phyloP scores from a whole-genome alignment of 2,797 vertebrate genomes.

The Chaenodraco wilsoni region DNA sequence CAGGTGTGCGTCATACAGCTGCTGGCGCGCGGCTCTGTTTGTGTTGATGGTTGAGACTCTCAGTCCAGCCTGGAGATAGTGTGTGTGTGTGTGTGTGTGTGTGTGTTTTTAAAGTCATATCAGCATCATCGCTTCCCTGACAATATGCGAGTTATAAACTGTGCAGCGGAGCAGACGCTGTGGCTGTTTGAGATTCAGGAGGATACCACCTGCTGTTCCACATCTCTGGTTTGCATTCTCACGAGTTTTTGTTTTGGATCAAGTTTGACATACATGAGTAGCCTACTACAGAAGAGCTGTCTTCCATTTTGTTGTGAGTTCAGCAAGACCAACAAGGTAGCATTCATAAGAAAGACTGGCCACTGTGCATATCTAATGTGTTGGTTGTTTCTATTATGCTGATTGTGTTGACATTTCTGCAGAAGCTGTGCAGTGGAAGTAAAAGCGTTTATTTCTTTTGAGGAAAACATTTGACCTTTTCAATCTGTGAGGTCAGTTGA shows the following conservation, averaged over 20 bases:
- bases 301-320: slow-evolving; percentile 42
- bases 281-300: background rate
- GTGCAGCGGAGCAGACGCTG: slow-evolving; percentile 12
- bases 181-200: slow-evolving; percentile 28
- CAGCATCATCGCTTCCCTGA: slow-evolving; percentile 32
- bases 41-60: slow-evolving; percentile 15
- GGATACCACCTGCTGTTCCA: slow-evolving; percentile 44
- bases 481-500: slow-evolving; percentile 11
- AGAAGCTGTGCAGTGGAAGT: background rate
- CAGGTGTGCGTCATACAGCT: slow-evolving; percentile 79
- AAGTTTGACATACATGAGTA: slow-evolving; percentile 46
- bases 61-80: background rate
- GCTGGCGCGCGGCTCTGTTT: slow-evolving; percentile 46
- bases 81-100: background rate
- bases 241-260: slow-evolving; percentile 37
- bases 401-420: background rate
- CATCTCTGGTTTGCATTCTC: slow-evolving; percentile 15
- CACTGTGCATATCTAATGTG: background rate
- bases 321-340: slow-evolving; percentile 5
- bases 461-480: slow-evolving; percentile 13
- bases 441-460: slow-evolving; percentile 5
- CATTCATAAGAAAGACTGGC: background rate
- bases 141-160: slow-evolving; percentile 13
- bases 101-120: slow-evolving; percentile 9
- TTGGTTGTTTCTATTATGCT: background rate